phyloP scores from a whole-genome alignment of 2,113 vertebrate species.

The Tonatia bakeri region DNA sequence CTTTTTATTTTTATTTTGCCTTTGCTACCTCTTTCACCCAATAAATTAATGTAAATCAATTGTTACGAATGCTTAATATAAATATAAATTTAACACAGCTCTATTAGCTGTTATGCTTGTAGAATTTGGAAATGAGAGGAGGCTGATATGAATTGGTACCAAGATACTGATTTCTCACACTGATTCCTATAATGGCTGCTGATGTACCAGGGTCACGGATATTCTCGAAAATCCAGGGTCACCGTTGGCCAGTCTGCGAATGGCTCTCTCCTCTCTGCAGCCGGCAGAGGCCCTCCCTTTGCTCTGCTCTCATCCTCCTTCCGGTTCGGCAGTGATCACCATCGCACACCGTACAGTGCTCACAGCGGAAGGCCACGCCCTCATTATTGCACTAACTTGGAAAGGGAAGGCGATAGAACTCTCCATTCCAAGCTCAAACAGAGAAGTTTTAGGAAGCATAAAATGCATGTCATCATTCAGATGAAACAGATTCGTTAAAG shows the following conservation, averaged over 20 bases:
- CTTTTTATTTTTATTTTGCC: not conserved
- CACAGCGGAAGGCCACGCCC: not conserved
- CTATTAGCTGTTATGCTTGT: not conserved
- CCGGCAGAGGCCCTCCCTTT: not conserved
- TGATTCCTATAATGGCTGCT: not conserved
- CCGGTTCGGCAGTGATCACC: not conserved
- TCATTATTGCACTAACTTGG: slow-evolving; percentile 11
- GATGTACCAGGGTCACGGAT: not conserved
- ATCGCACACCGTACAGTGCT: not conserved
- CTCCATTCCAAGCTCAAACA: not conserved
- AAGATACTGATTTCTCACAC: not conserved
- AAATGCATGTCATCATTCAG: slow-evolving; percentile 38
- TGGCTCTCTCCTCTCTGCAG: not conserved
- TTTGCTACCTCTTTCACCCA: not conserved
- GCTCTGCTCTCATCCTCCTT: not conserved
- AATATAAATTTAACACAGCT: not conserved
- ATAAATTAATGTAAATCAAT: not conserved
- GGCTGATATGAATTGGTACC: not conserved
- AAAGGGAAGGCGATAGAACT: slow-evolving; percentile 1
- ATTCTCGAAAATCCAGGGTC: not conserved
- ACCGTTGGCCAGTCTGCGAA: not conserved
- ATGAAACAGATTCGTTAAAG: not conserved
- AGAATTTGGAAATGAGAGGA: not conserved
- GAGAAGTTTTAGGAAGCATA: slow-evolving; percentile 9
- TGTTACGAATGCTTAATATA: not conserved